phyloP scores from a whole-genome alignment of 2,888 invertebrate genomes.

The Eupsilia transversa region DNA sequence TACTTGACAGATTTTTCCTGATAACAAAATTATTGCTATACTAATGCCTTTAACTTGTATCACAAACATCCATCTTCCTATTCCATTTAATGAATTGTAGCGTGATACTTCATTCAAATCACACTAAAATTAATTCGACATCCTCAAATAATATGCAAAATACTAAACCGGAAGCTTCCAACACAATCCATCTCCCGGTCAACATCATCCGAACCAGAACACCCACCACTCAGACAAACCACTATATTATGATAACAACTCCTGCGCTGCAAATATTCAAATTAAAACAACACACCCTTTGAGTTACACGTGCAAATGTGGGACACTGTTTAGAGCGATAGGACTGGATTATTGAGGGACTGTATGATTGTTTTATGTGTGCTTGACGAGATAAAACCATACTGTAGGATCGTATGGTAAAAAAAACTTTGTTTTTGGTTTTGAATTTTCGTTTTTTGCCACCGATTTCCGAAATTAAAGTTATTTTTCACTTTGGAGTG shows the following conservation, averaged over 20 bases:
- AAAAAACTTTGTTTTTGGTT: no score
- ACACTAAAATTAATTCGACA: neutral
- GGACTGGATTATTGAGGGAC: slow-evolving; percentile 25
- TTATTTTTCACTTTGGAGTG: no score
- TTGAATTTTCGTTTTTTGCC: no score
- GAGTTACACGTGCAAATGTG: slow-evolving; percentile 74
- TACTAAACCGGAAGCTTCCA: neutral
- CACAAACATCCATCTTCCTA: neutral
- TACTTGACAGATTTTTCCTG: neutral
- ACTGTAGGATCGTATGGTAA: neutral
- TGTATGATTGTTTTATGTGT: slow-evolving; percentile 13
- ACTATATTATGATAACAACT: slow-evolving; percentile 80
- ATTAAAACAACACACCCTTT: slow-evolving; percentile 81
- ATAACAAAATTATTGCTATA: no score
- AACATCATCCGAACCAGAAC: slow-evolving; percentile 33
- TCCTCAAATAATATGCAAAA: slow-evolving; percentile 15
- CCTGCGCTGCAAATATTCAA: slow-evolving; percentile 78
- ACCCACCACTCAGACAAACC: slow-evolving; percentile 36
- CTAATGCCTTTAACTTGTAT: neutral
- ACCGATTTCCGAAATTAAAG: no score
- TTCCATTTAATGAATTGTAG: neutral
- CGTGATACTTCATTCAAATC: neutral
- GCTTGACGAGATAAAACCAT: neutral
- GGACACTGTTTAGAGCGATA: slow-evolving; percentile 40
- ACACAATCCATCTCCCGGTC: slow-evolving; percentile 19